Conservation (phyloP, 2,888 invertebrate species). For the Dolichopus griseipennis region DNA sequence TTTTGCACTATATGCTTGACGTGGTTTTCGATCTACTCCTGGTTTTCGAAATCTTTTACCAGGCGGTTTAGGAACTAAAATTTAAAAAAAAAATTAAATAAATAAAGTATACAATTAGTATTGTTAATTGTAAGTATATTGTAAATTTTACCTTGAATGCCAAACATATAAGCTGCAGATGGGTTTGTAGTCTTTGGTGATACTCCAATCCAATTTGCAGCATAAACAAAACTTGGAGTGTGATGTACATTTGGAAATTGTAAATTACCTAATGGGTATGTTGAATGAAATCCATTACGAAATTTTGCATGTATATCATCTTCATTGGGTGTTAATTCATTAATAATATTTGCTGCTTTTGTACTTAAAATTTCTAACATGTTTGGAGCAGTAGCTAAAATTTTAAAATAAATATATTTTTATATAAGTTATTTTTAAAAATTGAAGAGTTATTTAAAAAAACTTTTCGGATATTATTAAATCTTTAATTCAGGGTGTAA, state of each 20-base stretch:
- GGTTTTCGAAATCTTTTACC: conserved; percentile 75
- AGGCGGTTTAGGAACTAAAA: conserved; percentile 67
- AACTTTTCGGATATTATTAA: too few species aligned
- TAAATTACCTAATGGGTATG: conserved; percentile 18
- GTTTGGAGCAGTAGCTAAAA: conserved; percentile 26
- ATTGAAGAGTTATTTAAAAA: too few species aligned
- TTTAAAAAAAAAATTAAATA: conserved; percentile 13
- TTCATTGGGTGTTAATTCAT: conserved; percentile 21
- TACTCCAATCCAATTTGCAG: conserved; percentile 33
- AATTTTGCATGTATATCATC: conserved; percentile 19
- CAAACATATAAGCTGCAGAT: conserved; percentile 43
- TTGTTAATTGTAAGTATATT: neutral
- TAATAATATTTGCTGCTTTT: conserved; percentile 24
- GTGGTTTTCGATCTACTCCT: conserved; percentile 84
- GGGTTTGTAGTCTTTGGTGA: conserved; percentile 30
- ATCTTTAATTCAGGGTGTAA: too few species aligned
- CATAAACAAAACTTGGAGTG: conserved; percentile 26
- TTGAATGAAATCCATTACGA: conserved; percentile 17
- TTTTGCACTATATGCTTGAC: conserved; percentile 93
- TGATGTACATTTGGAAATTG: conserved; percentile 20
- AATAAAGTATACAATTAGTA: neutral
- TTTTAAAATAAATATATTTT: neutral
- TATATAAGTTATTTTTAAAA: too few species aligned
- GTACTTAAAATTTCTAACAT: conserved; percentile 25
- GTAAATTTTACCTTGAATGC: conserved; percentile 51